These are phyloP conservation scores for Trachelus iudaicus DNA, from an alignment of 2,888 invertebrate genomes.

Conservation along the genomic window DNA sequence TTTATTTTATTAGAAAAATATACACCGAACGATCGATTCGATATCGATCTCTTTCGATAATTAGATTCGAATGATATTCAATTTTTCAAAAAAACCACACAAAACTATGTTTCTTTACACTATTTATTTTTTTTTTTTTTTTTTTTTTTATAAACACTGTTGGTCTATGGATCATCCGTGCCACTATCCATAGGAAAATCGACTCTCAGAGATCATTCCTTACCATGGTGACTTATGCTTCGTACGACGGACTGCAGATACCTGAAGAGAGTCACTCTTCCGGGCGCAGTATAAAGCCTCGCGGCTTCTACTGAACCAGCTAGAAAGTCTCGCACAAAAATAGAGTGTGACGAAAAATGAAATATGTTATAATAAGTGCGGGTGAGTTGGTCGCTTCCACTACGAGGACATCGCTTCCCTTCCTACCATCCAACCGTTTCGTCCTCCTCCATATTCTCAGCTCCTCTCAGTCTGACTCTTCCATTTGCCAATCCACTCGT, in stretches of 20 bases:
- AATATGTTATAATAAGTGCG: slow-evolving; percentile 62
- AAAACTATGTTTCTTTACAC: background rate
- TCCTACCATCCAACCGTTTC: slow-evolving; percentile 17
- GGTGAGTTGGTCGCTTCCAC: slow-evolving; percentile 17
- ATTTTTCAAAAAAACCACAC: background rate
- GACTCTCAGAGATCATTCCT: slow-evolving; percentile 26
- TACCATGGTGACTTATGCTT: slow-evolving; percentile 56
- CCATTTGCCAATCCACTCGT: background rate
- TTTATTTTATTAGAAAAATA: background rate
- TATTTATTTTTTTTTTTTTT: background rate
- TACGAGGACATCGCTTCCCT: background rate
- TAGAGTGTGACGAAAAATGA: slow-evolving; percentile 63
- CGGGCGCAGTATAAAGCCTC: slow-evolving; percentile 59
- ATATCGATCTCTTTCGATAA: background rate
- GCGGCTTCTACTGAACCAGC: slow-evolving; percentile 56
- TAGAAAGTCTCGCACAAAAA: slow-evolving; percentile 61
- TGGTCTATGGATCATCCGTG: too few species aligned
- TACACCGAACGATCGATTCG: background rate
- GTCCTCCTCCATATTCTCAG: background rate
- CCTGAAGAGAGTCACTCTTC: slow-evolving; percentile 54
- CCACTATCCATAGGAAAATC: background rate
- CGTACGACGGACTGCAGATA: slow-evolving; percentile 55
- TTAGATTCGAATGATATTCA: background rate
- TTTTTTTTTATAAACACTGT: background rate
- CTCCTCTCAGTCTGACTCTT: background rate